A percentile compares a stretch with the other conserved stretches of the same genome.
Evolutionary conservation across 2,888 invertebrate genomes (phyloP).

Genomic region (Parnassius glacialis): DNA sequence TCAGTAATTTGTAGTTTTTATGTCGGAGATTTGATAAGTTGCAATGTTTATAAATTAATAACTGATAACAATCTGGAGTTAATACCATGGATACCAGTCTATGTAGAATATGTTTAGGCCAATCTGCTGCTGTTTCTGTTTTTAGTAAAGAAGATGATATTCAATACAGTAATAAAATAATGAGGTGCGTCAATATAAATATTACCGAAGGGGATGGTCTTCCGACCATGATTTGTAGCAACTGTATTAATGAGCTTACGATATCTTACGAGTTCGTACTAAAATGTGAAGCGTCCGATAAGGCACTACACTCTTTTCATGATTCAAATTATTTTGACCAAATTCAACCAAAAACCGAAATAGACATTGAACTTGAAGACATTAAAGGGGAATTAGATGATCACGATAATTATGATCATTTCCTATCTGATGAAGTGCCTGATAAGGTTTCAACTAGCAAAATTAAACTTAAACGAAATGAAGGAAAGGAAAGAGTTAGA

Average conservation of each 20-base stretch:
- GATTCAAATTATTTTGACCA: conserved; percentile 34
- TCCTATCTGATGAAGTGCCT: conserved; percentile 20
- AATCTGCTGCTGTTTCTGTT: conserved; percentile 53
- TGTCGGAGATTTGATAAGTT: too few relatives aligned
- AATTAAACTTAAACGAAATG: conserved; percentile 32
- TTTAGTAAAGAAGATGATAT: conserved; percentile 54
- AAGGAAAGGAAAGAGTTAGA: conserved; percentile 30
- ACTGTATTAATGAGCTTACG: conserved; percentile 55
- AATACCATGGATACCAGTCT: conserved; percentile 40
- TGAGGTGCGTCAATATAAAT: conserved; percentile 56
- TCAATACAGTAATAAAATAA: conserved; percentile 56
- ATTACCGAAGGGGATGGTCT: conserved; percentile 59
- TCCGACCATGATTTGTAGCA: conserved; percentile 56
- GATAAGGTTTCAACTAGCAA: conserved; percentile 6
- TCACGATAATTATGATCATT: conserved; percentile 25
- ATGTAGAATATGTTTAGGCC: conserved; percentile 64
- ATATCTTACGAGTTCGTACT: conserved; percentile 56
- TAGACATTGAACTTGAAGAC: conserved; percentile 40
- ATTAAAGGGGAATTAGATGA: conserved; percentile 43
- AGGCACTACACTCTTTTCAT: conserved; percentile 49
- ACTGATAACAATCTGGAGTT: too few relatives aligned
- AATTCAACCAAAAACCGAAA: conserved; percentile 29
- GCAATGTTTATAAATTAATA: too few relatives aligned
- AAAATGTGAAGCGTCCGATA: conserved; percentile 63
- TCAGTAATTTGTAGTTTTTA: too few relatives aligned